Base-by-base conservation (phyloP, 2,888 invertebrate genomes). In the Volucella inanis region DNA sequence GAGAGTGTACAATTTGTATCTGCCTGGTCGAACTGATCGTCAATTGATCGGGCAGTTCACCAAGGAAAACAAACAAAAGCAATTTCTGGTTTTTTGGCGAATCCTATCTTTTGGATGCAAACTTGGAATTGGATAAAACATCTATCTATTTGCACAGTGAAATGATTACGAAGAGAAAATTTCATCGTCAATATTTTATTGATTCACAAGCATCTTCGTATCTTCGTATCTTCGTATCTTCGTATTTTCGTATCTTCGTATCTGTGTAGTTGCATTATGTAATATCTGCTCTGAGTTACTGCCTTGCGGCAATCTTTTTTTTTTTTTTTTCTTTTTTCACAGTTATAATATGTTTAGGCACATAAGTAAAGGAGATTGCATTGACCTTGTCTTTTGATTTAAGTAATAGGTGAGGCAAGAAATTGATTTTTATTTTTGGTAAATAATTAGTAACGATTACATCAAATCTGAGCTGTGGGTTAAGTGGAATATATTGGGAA, bases 371-470 rank as follows among this genome's bases (percentile, higher is more conserved):
- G 4, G 31, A 6, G n/a, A 41, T 71, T 50, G 38, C 78, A 59
- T 50, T 78, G 78, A 78, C 78, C 78, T 78, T 78, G 71, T 18
- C 22, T 52, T 61, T 43, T n/a, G 50, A 9, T 43, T 38, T 61
- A 39, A 18, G 39, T 54, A 43, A 18, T 15, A 64, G 64, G 41
- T 78, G 18, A 61, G 59, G 61, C 76, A 67, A 76, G 45, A 45
- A 61, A 31, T 39, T 15, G 22, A 45, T 47, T 64, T 39, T 65
- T 31, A 31, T 49, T 55, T 39, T 59, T 31, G 39, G 11, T 3
- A n/a, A 31, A 9, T 59, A 67, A 67, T 67, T 76, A 50, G 3
- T 67, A 43, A 31, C 43, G 59, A 67, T 67, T 67, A 49, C 1
- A 31, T 6, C 31, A 31, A 41, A 11, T 38, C 47, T 41, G 49